Base-by-base conservation (phyloP, 2,888 invertebrate species). In the Neoitamus cyanurus region DNA sequence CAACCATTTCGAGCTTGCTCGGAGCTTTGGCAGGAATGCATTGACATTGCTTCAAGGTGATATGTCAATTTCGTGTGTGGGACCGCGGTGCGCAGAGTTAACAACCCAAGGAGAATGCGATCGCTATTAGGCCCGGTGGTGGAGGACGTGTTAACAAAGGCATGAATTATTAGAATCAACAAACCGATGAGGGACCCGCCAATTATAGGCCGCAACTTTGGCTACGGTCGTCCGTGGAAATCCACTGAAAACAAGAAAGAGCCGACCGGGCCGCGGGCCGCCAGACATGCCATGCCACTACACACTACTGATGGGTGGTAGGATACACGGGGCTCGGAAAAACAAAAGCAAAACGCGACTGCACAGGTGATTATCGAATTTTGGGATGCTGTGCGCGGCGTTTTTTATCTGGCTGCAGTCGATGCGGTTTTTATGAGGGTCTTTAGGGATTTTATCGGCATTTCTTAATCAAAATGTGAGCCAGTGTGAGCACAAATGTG, bases 1-100 rank as follows among this genome's bases (percentile, higher is more conserved):
- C 48, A 58, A 78, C 11, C 82, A 36, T 68, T 37, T 36, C 36
- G 69, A 69, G 82, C 37, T 37, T 69, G 37, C 82, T 13, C 82
- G 68, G 20, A 82, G 82, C 82, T 82, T 82, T 69, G 68, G 9
- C 46, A 83, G 31, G 34, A 70, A 83, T 83, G 36, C 83, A 83
- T 42, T 85, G 84, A 86, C 85, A 85, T 84, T 86, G 86, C 84
- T 77, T 83, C 85, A 86, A 86, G 86, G 85, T 86, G 85, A 86
- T 86, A 72, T 84, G 84, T 86, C 85, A 86, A 86, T 86, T 85
- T 85, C 30, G 68, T 75, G 83, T 83, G 73, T 83, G 75, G 83
- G 83, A 75, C 75, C 58, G 42, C 42, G n/a, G 42, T 15, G 4
- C 42, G 48, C 37, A 7, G 75, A 83, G 83, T 75, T 83, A 83